Conservation (phyloP, 2,888 invertebrate species). For the Pristionchus mayeri region DNA sequence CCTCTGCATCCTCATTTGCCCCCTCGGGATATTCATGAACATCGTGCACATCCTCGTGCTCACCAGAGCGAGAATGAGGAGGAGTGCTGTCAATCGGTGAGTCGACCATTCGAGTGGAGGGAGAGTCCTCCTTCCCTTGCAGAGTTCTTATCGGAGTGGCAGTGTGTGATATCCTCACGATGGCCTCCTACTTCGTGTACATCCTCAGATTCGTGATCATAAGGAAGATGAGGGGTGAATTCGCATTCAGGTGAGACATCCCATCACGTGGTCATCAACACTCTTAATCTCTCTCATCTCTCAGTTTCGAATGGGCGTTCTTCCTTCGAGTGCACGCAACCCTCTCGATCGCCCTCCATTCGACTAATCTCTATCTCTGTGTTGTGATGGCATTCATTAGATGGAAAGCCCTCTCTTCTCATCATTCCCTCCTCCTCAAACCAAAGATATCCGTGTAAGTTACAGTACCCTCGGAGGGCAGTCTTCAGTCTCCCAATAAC, state of each 20-base stretch:
- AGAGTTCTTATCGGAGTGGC: constrained; percentile 55
- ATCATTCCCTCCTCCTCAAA: constrained; percentile 42
- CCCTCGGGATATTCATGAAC: constrained; percentile 51
- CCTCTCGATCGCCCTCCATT: constrained; percentile 59
- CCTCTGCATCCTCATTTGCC: constrained; percentile 51
- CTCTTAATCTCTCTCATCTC: not conserved
- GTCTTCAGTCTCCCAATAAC: not conserved
- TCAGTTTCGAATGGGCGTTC: constrained; percentile 56
- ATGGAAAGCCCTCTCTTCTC: constrained; percentile 46
- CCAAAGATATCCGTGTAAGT: constrained; percentile 43
- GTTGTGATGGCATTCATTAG: constrained; percentile 51
- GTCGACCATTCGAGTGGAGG: not conserved
- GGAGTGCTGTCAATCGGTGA: constrained; percentile 49
- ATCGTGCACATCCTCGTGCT: constrained; percentile 52
- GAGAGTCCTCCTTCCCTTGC: not conserved
- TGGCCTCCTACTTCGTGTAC: constrained; percentile 59
- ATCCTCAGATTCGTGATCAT: constrained; percentile 59
- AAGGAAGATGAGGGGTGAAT: constrained; percentile 43
- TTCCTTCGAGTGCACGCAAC: constrained; percentile 60
- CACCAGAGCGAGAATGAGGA: constrained; percentile 50
- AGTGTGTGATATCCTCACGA: constrained; percentile 56
- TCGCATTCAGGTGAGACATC: constrained; percentile 42
- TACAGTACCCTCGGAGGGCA: not conserved
- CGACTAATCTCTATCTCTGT: constrained; percentile 58
- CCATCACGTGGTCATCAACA: not conserved